Evolutionary conservation across 2,113 vertebrate genomes (phyloP), one percentile per base, ranked within the genome.

Genomic region (Cyprinodon tularosa): DNA sequence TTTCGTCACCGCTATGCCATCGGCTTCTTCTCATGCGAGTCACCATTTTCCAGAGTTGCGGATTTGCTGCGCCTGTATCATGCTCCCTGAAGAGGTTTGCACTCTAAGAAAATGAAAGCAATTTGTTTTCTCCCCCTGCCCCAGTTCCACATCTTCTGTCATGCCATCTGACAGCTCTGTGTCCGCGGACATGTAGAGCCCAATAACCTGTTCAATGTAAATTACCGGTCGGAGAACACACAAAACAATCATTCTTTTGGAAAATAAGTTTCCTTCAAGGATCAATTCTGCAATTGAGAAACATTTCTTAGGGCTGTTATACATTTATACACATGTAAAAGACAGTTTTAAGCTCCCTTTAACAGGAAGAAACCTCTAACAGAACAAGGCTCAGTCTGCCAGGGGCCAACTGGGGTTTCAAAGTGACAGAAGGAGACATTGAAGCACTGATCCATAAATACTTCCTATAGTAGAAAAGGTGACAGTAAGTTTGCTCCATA

Each of bases 81-180:
- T 39, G 75, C 85, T 88, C 78, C 87, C 84, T n/a, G 76, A 86
- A 88, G 87, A 90, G 83, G 78, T 72, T 11, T 63, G 82, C 76
- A 75, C 80, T 89, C 89, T 47, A 77, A 76, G 77, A 84, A 90
- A 90, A 91, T 92, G 86, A 91, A 92, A 86, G 87, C 87, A 90
- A 86, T 92, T 92, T 90, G 88, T 92, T 91, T 89, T 37, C 14
- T 80, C 86, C 75, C 65, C 47, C 29, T 29, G 29, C 29, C 47
- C 78, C 81, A 73, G 73, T 84, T 78, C 44, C 22, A 45, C 81
- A 84, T 85, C 86, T 86, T 88, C 88, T 89, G 91, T 83, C 85
- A 75, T 38, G 76, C 85, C 89, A 89, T 82, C 88, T 91, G 91
- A 89, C 78, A 71, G 76, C 60, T 0, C 74, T 63, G 82, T 85